Evolutionary conservation across 2,113 vertebrate species (phyloP), one percentile per base, ranked within the genome.

Genomic region (Anseranas semipalmata): DNA sequence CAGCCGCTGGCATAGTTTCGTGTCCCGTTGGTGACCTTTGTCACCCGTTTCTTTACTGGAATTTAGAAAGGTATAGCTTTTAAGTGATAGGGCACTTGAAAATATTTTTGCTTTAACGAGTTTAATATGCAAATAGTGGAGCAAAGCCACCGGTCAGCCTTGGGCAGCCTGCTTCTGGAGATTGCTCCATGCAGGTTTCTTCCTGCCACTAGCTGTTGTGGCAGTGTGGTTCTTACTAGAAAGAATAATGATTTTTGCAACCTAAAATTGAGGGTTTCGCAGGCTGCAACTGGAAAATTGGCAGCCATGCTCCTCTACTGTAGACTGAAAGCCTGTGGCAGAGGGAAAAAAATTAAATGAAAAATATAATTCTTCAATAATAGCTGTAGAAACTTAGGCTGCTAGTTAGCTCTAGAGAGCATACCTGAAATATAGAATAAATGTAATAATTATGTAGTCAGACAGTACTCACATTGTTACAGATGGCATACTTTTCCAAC

Each of bases 161-260:
- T 6, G 0, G 73, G 93, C 93, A 89, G 79, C 32, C 60, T 48
- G 18, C 67, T 77, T 75, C 37, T 74, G 45, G 48, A 70, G 67
- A 71, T 76, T 89, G 80, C 85, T 70, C 50, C 79, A 73, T 76
- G 85, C 93, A 89, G 83, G 70, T 95, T 89, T 87, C 86, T 97
- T 95, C 77, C 41, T 6, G 59, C 89, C 48, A 84, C 87, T 94
- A 92, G 82, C 82, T 63, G 39, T 55, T 75, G 87, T 53, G 89
- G 86, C 89, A 92, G 37, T 83, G 37, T 95, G 96, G 95, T 95
- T 80, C 72, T 97, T 96, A 63, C 62, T 86, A 67, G 83, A 48
- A 85, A 82, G 83, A 78, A 71, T 79, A 90, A 82, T 75, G 73
- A 52, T 70, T 96, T 80, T 77, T 89, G 91, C 89, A 91, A 82